A percentile compares a stretch with the other conserved stretches of the same genome.
These are phyloP conservation scores for Hermetia illucens DNA, from an alignment of 1,140 invertebrate genomes.

Conservation along the genomic window DNA sequence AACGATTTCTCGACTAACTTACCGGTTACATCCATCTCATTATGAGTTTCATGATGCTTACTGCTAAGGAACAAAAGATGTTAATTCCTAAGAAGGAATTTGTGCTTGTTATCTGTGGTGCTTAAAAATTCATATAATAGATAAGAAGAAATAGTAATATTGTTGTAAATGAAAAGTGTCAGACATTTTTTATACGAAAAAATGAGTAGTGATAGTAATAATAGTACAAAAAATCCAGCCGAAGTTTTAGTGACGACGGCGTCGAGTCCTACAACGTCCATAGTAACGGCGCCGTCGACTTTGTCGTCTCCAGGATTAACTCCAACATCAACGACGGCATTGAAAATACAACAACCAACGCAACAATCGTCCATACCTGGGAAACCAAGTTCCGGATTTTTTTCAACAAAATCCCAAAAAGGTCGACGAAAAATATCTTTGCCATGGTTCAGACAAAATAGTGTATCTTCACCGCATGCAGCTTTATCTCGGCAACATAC, in stretches of 20 bases:
- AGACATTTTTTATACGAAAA: conserved; percentile 28
- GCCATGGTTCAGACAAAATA: conserved; percentile 74
- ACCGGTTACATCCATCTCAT: too few relatives aligned
- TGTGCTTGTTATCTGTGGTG: too few relatives aligned
- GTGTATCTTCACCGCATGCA: conserved; percentile 50
- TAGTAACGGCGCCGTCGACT: background rate
- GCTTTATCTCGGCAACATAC: conserved; percentile 68
- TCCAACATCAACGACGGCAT: too few relatives aligned
- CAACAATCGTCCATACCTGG: conserved; percentile 4
- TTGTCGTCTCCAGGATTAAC: too few relatives aligned
- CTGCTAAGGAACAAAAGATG: too few relatives aligned
- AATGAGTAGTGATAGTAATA: conserved; percentile 16
- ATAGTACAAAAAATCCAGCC: conserved; percentile 10
- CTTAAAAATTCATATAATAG: background rate
- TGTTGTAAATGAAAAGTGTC: conserved; percentile 23
- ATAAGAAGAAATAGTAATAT: background rate
- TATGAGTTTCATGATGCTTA: too few relatives aligned
- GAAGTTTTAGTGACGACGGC: too few relatives aligned
- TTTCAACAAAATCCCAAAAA: conserved; percentile 40
- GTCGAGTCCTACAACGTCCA: background rate
- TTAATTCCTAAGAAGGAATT: too few relatives aligned
- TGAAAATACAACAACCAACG: too few relatives aligned
- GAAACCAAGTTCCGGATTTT: conserved; percentile 4
- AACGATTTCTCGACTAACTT: too few relatives aligned
- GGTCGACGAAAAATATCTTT: conserved; percentile 70